These are phyloP conservation scores for Scaptomyza graminum DNA, from an alignment of 1,140 invertebrate species.

Conservation along the genomic window DNA sequence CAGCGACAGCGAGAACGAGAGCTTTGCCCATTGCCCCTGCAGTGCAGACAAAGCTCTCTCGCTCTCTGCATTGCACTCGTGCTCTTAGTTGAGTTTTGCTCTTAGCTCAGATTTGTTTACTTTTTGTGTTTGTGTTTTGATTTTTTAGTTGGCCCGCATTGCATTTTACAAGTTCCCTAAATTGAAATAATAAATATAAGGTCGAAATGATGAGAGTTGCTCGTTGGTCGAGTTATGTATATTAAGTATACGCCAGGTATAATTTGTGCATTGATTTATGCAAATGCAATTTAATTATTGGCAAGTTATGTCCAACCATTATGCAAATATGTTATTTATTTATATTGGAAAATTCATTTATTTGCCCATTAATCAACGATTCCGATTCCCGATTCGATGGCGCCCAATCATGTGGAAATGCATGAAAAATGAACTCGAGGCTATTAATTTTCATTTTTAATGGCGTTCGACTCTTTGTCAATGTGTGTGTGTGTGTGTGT, in stretches of 20 bases:
- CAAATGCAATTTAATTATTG: conserved; percentile 12
- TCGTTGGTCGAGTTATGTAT: too few relatives aligned
- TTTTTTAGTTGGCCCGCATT: conserved; percentile 38
- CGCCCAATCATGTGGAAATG: conserved; percentile 68
- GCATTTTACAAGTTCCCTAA: conserved; percentile 2
- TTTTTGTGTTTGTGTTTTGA: conserved; percentile 46
- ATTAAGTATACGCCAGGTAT: conserved; percentile 50
- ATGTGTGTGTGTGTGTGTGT: conserved; percentile 3
- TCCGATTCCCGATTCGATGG: conserved; percentile 47
- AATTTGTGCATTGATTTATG: conserved; percentile 6
- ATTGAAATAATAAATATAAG: conserved; percentile 8
- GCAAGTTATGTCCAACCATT: conserved; percentile 16
- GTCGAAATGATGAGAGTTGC: background rate
- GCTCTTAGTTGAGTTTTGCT: conserved; percentile 18
- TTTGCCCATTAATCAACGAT: conserved; percentile 70
- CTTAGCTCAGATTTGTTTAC: conserved; percentile 48
- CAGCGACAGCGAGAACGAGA: background rate
- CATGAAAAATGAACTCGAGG: conserved; percentile 49
- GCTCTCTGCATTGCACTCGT: conserved; percentile 4
- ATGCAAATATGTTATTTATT: conserved; percentile 23
- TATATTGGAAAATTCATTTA: conserved; percentile 27
- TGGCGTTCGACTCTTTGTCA: background rate
- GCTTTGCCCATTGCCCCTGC: conserved; percentile 32
- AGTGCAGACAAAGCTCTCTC: conserved; percentile 1
- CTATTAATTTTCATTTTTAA: conserved; percentile 69